Conservation (phyloP, 53 echinoderm and acorn worm species). For the Holothuria scabra region DNA sequence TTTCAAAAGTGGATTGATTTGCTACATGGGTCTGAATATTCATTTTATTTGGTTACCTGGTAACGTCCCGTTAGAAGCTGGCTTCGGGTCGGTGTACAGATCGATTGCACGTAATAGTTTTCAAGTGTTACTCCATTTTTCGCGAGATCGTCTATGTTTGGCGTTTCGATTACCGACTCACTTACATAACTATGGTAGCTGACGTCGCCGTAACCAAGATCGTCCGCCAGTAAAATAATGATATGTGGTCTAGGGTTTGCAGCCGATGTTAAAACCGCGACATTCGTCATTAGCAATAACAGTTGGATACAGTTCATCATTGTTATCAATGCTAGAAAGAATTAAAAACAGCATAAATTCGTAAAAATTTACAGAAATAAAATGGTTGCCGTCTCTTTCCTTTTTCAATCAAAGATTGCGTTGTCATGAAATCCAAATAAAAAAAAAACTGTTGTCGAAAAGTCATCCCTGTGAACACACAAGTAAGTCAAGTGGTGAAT, state of each 20-base stretch:
- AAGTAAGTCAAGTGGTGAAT: no score
- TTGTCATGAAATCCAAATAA: no score
- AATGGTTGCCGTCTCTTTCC: no score
- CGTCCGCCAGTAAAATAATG: slow-evolving; percentile 29
- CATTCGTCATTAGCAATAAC: no score
- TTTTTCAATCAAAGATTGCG: no score
- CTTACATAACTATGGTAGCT: slow-evolving; percentile 7
- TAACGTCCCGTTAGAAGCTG: slow-evolving; percentile 35
- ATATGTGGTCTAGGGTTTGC: slow-evolving; percentile 6
- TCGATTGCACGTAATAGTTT: slow-evolving; percentile 48
- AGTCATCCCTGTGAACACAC: no score
- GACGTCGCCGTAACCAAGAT: slow-evolving; percentile 38
- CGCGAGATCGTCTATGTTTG: slow-evolving; percentile 27
- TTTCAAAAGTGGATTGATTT: neutral
- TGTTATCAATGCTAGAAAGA: no score
- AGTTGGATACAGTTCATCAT: no score
- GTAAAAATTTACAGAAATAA: no score
- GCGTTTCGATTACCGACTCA: slow-evolving; percentile 1
- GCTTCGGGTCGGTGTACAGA: slow-evolving; percentile 29
- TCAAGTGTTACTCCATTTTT: slow-evolving; percentile 22
- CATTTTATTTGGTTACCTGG: slow-evolving; percentile 10
- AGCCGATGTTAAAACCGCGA: neutral
- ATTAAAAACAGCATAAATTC: no score
- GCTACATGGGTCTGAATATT: neutral
- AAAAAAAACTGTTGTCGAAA: no score